Conservation (phyloP, 1,140 invertebrate genomes). For the Neuroterus valhalla region DNA sequence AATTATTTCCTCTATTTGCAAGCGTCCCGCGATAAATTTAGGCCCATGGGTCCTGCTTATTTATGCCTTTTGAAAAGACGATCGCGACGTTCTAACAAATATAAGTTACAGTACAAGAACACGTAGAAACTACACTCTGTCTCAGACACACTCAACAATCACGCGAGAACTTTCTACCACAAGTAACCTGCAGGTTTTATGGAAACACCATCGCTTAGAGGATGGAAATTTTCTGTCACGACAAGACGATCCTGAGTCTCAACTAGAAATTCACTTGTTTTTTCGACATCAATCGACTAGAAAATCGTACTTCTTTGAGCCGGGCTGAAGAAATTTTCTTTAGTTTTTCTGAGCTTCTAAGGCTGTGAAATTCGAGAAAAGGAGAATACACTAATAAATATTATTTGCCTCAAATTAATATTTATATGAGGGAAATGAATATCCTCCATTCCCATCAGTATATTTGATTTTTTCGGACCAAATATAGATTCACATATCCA, state of each 20-base stretch:
- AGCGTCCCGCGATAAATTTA: constrained; percentile 23
- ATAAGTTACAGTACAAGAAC: constrained; percentile 18
- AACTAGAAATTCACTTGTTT: background rate
- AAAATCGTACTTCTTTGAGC: background rate
- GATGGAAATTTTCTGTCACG: background rate
- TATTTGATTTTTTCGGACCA: no score
- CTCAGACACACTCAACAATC: constrained; percentile 20
- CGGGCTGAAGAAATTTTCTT: background rate
- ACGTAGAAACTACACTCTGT: constrained; percentile 16
- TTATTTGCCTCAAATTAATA: no score
- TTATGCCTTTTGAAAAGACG: background rate
- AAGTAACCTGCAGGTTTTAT: constrained; percentile 16
- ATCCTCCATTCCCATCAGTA: no score
- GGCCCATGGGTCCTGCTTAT: constrained; percentile 9
- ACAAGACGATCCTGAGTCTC: background rate
- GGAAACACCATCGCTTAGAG: background rate
- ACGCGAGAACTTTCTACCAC: constrained; percentile 22
- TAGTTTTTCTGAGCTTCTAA: no score
- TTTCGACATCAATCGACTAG: background rate
- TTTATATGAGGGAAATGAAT: no score
- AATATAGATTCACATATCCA: no score
- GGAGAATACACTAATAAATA: background rate
- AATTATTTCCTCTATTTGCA: background rate
- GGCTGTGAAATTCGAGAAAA: background rate
- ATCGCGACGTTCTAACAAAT: constrained; percentile 11